Percentiles rank a stretch among this genome's conserved stretches.
phyloP scores from a whole-genome alignment of 2,888 invertebrate species.

The Xestia xanthographa region DNA sequence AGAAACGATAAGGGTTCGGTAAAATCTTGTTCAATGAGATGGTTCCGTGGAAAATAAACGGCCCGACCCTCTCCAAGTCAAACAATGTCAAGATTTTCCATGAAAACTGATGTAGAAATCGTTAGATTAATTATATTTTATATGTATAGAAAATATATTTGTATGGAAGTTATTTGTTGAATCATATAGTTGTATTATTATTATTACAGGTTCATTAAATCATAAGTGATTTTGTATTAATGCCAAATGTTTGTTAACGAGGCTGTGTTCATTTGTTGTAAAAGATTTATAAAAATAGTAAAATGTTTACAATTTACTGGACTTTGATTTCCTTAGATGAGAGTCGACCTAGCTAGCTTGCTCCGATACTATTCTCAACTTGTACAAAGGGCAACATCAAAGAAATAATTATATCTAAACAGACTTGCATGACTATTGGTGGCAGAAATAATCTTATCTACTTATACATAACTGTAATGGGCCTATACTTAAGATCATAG shows the following conservation, averaged over 20 bases:
- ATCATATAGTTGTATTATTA: constrained; percentile 67
- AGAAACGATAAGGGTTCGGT: constrained; percentile 88
- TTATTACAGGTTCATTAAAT: constrained; percentile 64
- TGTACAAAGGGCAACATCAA: constrained; percentile 1
- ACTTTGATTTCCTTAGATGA: constrained; percentile 69
- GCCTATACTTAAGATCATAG: constrained; percentile 13
- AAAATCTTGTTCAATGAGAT: constrained; percentile 86
- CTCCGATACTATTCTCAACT: constrained; percentile 8
- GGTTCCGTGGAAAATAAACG: constrained; percentile 66
- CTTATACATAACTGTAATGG: constrained; percentile 6
- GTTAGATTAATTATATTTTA: constrained; percentile 58
- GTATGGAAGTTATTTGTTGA: constrained; percentile 67
- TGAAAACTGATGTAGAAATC: constrained; percentile 68
- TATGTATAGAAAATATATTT: constrained; percentile 67
- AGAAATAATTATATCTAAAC: constrained; percentile 11
- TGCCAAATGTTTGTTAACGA: constrained; percentile 73
- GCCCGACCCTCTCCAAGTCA: constrained; percentile 58
- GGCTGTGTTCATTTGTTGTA: constrained; percentile 76
- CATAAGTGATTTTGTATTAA: constrained; percentile 69
- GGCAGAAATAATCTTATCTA: constrained; percentile 32
- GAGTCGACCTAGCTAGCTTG: constrained; percentile 38
- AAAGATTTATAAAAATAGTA: constrained; percentile 75
- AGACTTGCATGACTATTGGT: constrained; percentile 49
- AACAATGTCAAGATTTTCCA: constrained; percentile 74
- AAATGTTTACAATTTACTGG: constrained; percentile 71